Percentiles rank a stretch among this genome's conserved stretches.
These are phyloP conservation scores for Protobothrops flavoviridis DNA, from an alignment of 2,113 vertebrate species.

Conservation along the genomic window DNA sequence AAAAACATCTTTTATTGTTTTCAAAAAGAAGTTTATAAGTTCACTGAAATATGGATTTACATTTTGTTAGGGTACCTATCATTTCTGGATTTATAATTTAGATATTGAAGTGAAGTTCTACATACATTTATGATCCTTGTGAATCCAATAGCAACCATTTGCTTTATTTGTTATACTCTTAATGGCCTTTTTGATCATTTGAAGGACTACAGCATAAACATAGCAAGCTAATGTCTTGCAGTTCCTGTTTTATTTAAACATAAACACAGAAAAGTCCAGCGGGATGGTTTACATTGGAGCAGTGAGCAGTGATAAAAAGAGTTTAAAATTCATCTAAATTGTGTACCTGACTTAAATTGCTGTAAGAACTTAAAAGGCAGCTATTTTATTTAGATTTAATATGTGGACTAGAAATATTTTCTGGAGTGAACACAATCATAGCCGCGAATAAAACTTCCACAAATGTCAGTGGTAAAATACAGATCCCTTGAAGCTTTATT, in stretches of 20 bases:
- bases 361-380: background rate
- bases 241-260: background rate
- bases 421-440: background rate
- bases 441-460: background rate
- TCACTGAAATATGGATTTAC: background rate
- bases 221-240: background rate
- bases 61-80: background rate
- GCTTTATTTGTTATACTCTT: background rate
- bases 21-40: background rate
- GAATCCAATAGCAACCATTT: background rate
- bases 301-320: background rate
- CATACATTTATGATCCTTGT: background rate
- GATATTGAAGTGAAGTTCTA: background rate
- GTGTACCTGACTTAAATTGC: background rate
- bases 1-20: background rate
- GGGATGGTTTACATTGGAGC: background rate
- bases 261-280: background rate
- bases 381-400: background rate
- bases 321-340: too few relatives aligned
- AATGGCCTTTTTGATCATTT: background rate
- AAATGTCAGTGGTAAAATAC: background rate
- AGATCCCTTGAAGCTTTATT: background rate
- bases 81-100: background rate
- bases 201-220: background rate
- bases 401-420: background rate